A percentile compares a stretch with the other conserved stretches of the same genome.
Conservation (phyloP, 2,113 vertebrate species). For the Brienomyrus longianalis region DNA sequence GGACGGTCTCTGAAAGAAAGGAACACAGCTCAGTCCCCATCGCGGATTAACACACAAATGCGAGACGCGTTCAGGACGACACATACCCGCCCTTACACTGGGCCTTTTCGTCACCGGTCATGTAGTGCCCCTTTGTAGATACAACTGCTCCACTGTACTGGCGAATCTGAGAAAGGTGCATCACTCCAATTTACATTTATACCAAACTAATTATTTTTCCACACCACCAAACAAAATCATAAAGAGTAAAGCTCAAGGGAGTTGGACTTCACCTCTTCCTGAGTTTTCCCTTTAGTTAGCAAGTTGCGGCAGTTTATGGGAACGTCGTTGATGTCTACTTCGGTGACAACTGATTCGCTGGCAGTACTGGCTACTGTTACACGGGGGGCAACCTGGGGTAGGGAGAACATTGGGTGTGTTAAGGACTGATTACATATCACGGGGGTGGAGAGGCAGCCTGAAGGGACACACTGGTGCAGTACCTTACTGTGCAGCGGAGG, state of each 20-base stretch:
- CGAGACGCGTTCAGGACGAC: not conserved
- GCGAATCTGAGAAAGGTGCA: constrained; percentile 48
- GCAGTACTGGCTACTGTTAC: constrained; percentile 23
- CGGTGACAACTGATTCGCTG: constrained; percentile 84
- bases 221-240: not conserved
- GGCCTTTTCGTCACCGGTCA: constrained; percentile 45
- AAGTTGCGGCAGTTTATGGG: constrained; percentile 85
- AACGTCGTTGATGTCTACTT: constrained; percentile 94
- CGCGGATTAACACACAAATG: not conserved
- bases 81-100: constrained; percentile 49
- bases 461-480: not conserved
- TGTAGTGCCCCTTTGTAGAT: constrained; percentile 62
- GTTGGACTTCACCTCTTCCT: constrained; percentile 72
- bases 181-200: not conserved
- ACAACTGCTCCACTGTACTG: constrained; percentile 59
- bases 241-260: not conserved
- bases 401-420: not conserved
- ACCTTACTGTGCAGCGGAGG: constrained; percentile 63
- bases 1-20: constrained; percentile 70
- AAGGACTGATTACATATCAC: not conserved
- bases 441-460: not conserved
- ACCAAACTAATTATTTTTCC: not conserved
- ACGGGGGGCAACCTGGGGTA: constrained; percentile 35
- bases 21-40: not conserved
- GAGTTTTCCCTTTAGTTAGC: constrained; percentile 87